Evolutionary conservation across 2,888 invertebrate species (phyloP), one percentile per base, ranked within the genome.

Genomic region (Latrodectus elegans): DNA sequence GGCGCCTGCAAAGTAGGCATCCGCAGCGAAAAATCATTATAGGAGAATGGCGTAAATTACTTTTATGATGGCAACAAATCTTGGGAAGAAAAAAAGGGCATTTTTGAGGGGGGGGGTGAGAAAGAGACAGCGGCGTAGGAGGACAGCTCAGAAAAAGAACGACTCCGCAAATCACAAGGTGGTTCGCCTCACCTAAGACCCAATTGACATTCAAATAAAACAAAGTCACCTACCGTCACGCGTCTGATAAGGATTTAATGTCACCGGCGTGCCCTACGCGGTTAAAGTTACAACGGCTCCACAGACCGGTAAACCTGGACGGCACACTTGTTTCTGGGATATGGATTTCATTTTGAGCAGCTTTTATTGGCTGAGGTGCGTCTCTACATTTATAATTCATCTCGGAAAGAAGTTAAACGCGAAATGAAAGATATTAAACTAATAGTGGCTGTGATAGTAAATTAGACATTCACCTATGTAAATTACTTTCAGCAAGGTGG

Each of bases 61-160:
- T 12, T 84, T 84, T 84, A 84, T 72, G 72, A 72, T 52, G 77
- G 77, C 67, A n/a, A 72, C 67, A 84, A 84, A 84, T 84, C 77
- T 76, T 70, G 52, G 12, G 17, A 67, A 70, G 52, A 60, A 38
- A 75, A 74, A 70, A 38, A 38, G 1, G 22, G 60, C 12, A 60
- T 60, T 15, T 15, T 15, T 55, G 55, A 60, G 12, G 64, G 17
- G 38, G 38, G 51, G 60, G 76, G 71, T 60, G 74, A 51, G 51
- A 53, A 75, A 22, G 70, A 51, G 38, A 38, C 38, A 38, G 72
- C 22, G 77, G 68, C 77, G 84, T 84, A 71, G 84, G 84, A 84
- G 84, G 75, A 52, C 65, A 22, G 51, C 52, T 49, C 26, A 22
- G 64, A 53, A 71, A 70, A 77, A 65, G 77, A 51, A 53, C 26